Conservation (phyloP, 2,797 vertebrate species). For the Microhierax caerulescens region DNA sequence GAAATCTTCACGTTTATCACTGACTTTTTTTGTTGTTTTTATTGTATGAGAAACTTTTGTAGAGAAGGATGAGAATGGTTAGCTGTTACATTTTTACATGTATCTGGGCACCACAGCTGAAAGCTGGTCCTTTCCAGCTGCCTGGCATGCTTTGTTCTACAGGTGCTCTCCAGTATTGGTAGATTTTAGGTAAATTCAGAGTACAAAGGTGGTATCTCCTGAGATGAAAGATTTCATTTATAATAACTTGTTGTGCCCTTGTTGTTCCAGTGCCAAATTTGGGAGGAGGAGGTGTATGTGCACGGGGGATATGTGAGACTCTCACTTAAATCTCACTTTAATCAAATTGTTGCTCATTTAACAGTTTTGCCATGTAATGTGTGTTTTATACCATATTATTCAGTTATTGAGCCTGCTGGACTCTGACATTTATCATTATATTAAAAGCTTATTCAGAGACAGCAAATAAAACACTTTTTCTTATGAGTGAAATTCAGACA, state of each 20-base stretch:
- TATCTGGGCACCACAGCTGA: neutral
- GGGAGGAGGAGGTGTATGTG: neutral
- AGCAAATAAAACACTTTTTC: slow-evolving; percentile 59
- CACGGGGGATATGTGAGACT: neutral
- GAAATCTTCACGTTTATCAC: neutral
- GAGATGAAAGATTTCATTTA: slow-evolving; percentile 11
- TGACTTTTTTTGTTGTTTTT: neutral
- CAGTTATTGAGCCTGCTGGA: slow-evolving; percentile 25
- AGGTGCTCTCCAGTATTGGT: neutral
- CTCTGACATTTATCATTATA: slow-evolving; percentile 60
- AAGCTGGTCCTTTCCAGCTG: neutral
- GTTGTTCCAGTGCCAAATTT: neutral
- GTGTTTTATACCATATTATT: neutral
- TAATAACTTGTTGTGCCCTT: slow-evolving; percentile 13
- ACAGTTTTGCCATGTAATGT: neutral
- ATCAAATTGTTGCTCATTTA: neutral
- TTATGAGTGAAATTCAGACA: slow-evolving; percentile 71
- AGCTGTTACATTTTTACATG: neutral
- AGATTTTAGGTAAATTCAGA: slow-evolving; percentile 21
- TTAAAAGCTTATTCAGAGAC: slow-evolving; percentile 59
- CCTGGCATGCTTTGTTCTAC: neutral
- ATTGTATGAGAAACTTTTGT: neutral
- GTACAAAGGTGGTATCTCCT: neutral
- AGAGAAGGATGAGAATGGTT: neutral
- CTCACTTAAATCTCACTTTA: neutral